Evolutionary conservation across 2,888 invertebrate genomes (phyloP).

Genomic region (Linyphia triangularis): DNA sequence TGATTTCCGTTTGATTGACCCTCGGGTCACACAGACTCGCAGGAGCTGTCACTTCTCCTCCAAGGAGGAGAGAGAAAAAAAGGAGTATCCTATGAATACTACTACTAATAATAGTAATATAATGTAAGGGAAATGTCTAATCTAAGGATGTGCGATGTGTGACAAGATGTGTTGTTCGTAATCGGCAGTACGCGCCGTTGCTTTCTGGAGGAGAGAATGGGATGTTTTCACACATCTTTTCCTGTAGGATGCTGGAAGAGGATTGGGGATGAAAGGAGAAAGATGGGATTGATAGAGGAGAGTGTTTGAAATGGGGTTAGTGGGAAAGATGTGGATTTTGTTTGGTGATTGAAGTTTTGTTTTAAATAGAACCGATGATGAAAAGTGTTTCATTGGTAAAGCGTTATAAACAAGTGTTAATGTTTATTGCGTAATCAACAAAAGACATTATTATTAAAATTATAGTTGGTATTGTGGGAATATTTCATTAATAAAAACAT

Average conservation of each 20-base stretch:
- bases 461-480: too few species aligned
- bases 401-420: too few species aligned
- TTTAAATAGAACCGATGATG: too few species aligned
- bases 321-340: too few species aligned
- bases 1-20: conserved; percentile 73
- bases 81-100: neutral
- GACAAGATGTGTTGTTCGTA: conserved; percentile 47
- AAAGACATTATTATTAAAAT: too few species aligned
- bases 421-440: too few species aligned
- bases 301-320: neutral
- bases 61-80: conserved; percentile 1
- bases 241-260: neutral
- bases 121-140: conserved; percentile 60
- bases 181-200: conserved; percentile 30
- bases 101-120: conserved; percentile 64
- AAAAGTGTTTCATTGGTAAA: too few species aligned
- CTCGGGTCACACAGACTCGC: conserved; percentile 40
- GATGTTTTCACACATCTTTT: conserved; percentile 22
- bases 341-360: too few species aligned
- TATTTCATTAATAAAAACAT: too few species aligned
- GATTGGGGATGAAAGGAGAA: neutral
- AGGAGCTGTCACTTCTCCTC: conserved; percentile 38
- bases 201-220: conserved; percentile 11
- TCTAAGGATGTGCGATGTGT: neutral
- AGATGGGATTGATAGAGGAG: neutral